Base-by-base conservation (phyloP, 1,140 invertebrate genomes). In the Dufourea novaeangliae region DNA sequence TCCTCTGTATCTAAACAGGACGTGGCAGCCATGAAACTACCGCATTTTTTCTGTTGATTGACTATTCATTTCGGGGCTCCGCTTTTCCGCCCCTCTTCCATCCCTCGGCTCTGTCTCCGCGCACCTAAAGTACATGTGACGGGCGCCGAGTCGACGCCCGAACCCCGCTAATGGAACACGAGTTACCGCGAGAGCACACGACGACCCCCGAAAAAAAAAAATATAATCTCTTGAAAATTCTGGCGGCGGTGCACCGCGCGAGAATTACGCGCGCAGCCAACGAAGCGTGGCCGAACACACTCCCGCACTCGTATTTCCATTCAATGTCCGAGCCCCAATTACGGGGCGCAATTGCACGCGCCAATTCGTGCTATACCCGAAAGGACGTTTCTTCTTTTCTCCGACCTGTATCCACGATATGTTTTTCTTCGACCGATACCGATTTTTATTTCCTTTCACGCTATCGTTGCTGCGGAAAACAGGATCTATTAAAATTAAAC, bases 1-100 rank as follows among this genome's bases (percentile, higher is more conserved):
- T 32, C 25, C 4, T 17, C 27, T 32, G 62, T 62, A 62, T 75
- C 37, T 32, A 46, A 71, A 62, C 64, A 27, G n/a, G 20, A n/a
- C 32, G 64, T 27, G 37, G 54, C 41, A 50, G 25, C 61, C 67
- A 27, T 64, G 76, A 66, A 82, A 83, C 66, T 78, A 62, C 59
- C 70, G 82, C 71, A 83, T 79, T 83, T 84, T 83, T 84, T 84
- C 70, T 79, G 80, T 84, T 84, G 82, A 84, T 84, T 84, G 83
- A 84, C 81, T 82, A 84, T 84, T 84, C 80, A 84, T 84, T 83
- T 84, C 52, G 75, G n/a, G n/a, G 1, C 66, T 0, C 17, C 20
- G 22, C n/a, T 67, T 44, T 70, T 32, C 17, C 39, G 1, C 10
- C 29, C 8, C 41, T 6, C 25, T 64, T 20, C 27, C 41, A 5